Evolutionary conservation across 1,140 invertebrate genomes (phyloP).

Genomic region (Conopomorpha cramerella): DNA sequence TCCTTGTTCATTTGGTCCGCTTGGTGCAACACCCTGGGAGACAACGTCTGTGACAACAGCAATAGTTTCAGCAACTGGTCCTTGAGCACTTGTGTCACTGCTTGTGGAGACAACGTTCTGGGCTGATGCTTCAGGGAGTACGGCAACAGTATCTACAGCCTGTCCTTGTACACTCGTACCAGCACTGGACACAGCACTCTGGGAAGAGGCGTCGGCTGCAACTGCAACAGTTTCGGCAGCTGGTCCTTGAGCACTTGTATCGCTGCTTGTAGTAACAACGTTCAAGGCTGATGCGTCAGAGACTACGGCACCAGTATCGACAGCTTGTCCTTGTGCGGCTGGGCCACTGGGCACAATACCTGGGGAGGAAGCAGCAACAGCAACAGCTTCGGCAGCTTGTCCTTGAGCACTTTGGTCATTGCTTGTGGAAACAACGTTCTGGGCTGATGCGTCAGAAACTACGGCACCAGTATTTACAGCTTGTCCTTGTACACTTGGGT

Average conservation of each 20-base stretch:
- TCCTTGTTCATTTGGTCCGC: too few species aligned
- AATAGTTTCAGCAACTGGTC: conserved; percentile 36
- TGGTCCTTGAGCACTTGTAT: not conserved
- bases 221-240: not conserved
- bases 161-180: not conserved
- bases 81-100: not conserved
- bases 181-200: not conserved
- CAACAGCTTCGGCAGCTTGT: not conserved
- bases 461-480: not conserved
- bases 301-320: not conserved
- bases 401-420: not conserved
- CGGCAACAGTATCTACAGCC: not conserved
- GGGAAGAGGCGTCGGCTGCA: not conserved
- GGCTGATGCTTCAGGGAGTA: not conserved
- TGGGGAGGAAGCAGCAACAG: not conserved
- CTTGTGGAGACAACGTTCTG: not conserved
- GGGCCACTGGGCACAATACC: not conserved
- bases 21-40: too few species aligned
- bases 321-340: not conserved
- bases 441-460: not conserved
- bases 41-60: conserved; percentile 42
- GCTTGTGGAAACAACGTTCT: not conserved
- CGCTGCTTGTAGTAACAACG: not conserved
- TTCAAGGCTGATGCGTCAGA: not conserved
- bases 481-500: too few species aligned